Conservation (phyloP, 2,113 vertebrate genomes). For the Myotis davidii region DNA sequence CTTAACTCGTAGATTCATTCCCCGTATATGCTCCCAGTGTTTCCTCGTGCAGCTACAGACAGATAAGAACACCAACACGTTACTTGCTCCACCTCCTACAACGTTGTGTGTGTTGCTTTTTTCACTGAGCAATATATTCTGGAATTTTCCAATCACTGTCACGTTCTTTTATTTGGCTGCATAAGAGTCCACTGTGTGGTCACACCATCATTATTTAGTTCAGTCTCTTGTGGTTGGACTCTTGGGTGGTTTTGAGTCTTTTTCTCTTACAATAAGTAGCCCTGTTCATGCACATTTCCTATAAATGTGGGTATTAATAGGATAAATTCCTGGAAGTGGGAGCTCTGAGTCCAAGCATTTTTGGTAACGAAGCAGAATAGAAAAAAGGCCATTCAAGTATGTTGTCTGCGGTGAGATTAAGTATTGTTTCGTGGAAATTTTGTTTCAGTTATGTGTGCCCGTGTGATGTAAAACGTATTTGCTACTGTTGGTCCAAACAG, state of each 20-base stretch:
- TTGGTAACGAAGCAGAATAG: background rate
- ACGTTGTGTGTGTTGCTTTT: background rate
- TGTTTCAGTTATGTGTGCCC: accelerated
- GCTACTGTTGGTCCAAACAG: too few species aligned
- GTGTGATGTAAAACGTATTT: accelerated
- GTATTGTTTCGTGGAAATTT: background rate
- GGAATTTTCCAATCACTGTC: background rate
- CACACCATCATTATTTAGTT: background rate
- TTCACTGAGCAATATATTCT: background rate
- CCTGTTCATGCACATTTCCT: accelerated
- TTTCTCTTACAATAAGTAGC: background rate
- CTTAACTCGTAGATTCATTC: background rate
- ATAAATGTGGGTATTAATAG: background rate
- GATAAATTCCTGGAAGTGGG: background rate
- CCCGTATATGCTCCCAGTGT: background rate
- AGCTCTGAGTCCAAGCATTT: background rate
- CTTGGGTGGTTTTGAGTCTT: background rate
- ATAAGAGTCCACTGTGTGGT: background rate
- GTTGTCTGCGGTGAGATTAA: background rate
- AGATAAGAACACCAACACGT: accelerated
- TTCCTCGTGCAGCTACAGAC: background rate
- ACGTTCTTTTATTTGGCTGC: background rate
- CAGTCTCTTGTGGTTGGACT: background rate
- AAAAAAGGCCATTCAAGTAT: accelerated
- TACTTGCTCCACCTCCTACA: accelerated